Base-by-base conservation (phyloP, 2,888 invertebrate genomes). In the Dynastes maya region DNA sequence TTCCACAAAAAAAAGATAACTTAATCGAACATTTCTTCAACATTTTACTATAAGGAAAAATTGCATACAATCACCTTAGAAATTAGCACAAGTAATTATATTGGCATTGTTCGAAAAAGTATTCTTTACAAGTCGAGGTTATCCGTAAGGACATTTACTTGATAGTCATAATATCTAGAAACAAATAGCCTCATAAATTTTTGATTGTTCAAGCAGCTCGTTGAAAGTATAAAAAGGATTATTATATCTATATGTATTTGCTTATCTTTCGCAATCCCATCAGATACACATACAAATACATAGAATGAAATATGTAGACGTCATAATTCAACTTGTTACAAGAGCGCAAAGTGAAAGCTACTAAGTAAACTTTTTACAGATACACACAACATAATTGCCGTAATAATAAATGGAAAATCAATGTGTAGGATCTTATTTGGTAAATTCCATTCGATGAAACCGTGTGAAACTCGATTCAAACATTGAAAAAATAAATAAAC, bases 321-420 rank as follows among this genome's bases (percentile, higher is more conserved):
- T 51, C 68, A 49, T 68, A 68, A 51, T 9, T 58, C 55, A 22
- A 22, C 68, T 68, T 11, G 63, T 55, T 16, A 16, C 51, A 16
- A 27, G 22, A 51, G 27, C 22, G 32, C 27, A 51, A 68, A 68
- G 68, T 68, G 68, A 68, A 68, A 68, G 68, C 68, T 49, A 29
- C 68, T 51, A 68, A 68, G 68, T 51, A 68, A 49, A 63, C 63
- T 63, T 63, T 37, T 13, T 63, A 63, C 51, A 67, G 16, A 40
- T 45, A 29, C 51, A 68, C 27, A 27, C 49, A 40, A 49, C 29
- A 29, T 68, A 68, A 68, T 68, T 68, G 68, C 68, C 68, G 51
- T 51, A 68, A 68, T 68, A 68, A 68, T 68, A 68, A 68, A 68
- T 68, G 68, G 51, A 32, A 68, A 68, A 68, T 68, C 68, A 32